phyloP scores from a whole-genome alignment of 1,140 invertebrate genomes.

The Mylabris phalerata region DNA sequence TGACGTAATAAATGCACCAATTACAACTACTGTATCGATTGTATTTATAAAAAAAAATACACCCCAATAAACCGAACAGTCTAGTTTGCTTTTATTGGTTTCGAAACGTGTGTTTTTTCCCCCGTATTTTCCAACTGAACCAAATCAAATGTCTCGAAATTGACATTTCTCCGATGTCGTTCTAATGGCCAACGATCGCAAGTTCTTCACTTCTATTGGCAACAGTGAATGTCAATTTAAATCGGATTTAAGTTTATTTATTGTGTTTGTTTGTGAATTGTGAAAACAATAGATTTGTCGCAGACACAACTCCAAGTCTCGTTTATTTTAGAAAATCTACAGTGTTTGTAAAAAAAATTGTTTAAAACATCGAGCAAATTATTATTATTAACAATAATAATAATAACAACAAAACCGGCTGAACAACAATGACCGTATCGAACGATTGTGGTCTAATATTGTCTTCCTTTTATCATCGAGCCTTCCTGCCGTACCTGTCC shows the following conservation, averaged over 20 bases:
- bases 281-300: slow-evolving; percentile 41
- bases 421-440: no score
- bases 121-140: no score
- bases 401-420: no score
- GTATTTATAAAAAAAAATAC: not conserved
- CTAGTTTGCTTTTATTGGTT: not conserved
- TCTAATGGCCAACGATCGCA: not conserved
- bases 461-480: slow-evolving; percentile 23
- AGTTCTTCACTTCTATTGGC: not conserved
- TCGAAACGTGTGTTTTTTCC: not conserved
- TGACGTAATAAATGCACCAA: no score
- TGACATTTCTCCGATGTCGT: no score
- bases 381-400: no score
- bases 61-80: not conserved
- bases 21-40: no score
- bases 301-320: slow-evolving; percentile 25
- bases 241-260: slow-evolving; percentile 36
- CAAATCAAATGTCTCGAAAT: no score
- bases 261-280: slow-evolving; percentile 25
- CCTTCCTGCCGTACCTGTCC: slow-evolving; percentile 26
- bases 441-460: slow-evolving; percentile 4
- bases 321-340: not conserved
- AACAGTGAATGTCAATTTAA: slow-evolving; percentile 33
- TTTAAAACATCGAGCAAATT: not conserved
- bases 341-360: not conserved